Evolutionary conservation across 2,888 invertebrate genomes (phyloP), one percentile per base, ranked within the genome.

Genomic region (Troilus luridus): DNA sequence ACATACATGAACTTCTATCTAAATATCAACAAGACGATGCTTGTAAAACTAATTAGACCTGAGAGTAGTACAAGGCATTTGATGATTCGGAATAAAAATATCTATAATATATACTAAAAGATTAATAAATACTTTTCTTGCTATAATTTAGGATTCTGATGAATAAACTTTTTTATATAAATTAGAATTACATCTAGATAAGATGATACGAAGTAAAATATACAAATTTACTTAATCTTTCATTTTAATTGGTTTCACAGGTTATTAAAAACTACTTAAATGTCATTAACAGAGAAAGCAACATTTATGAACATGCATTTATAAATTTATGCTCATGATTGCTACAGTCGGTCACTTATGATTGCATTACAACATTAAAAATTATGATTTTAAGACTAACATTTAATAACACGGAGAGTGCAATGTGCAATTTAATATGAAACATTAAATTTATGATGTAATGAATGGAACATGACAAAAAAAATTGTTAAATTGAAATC

Each of bases 301-400:
- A 56, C 85, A 85, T 19, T 41, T 59, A 85, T 58, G 6, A 0
- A 54, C 88, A 88, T 88, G 67, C 67, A 24, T 27, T 67, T 67
- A 67, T 67, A 67, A 12, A 24, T 67, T 12, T 67, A 67, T 67
- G 67, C 67, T 24, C 24, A 67, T 67, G 67, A 67, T n/a, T 19
- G 21, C 64, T 64, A 9, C n/a, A n/a, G 64, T 67, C 67, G 24
- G 67, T 67, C 67, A 67, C 67, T 67, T 67, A 67, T 67, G 67
- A 67, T 67, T 24, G 67, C 67, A 67, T 24, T 67, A 24, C 9
- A 67, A 67, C 14, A 24, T 14, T 27, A 24, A n/a, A 24, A 14
- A 67, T 67, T 67, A 67, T 24, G 67, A 27, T 24, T 67, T 64
- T n/a, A 64, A 64, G 64, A n/a, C n/a, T 64, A 64, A 64, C n/a